phyloP scores from a whole-genome alignment of 1,140 invertebrate genomes.

The Nasonia longicornis region DNA sequence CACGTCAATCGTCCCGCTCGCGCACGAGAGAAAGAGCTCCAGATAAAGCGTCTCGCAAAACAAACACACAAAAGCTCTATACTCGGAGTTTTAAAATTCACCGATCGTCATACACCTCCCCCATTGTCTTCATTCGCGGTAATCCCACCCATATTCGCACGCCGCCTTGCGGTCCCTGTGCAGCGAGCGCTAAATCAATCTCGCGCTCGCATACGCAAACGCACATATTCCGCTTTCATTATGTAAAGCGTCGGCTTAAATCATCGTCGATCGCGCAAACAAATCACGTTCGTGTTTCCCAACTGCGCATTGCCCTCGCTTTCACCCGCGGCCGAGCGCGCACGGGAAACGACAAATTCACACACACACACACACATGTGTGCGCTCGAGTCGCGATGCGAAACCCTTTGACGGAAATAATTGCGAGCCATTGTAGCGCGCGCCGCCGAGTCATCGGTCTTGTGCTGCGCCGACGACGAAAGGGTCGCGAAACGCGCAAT shows the following conservation, averaged over 20 bases:
- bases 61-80: conserved; percentile 10
- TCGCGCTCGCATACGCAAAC: conserved; percentile 7
- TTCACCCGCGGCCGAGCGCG: conserved; percentile 13
- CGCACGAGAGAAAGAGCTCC: not conserved
- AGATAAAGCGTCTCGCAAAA: conserved; percentile 12
- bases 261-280: conserved; percentile 42
- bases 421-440: not conserved
- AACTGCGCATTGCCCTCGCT: conserved; percentile 28
- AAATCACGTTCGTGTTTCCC: conserved; percentile 41
- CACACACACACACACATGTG: not conserved
- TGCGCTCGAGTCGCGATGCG: not conserved
- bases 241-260: conserved; percentile 39
- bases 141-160: conserved; percentile 12
- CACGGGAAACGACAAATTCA: conserved; percentile 36
- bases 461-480: not conserved
- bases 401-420: conserved; percentile 20
- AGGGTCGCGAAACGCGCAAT: conserved; percentile 7
- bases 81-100: conserved; percentile 24
- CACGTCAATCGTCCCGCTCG: too few species aligned
- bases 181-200: conserved; percentile 38
- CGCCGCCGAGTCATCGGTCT: conserved; percentile 22
- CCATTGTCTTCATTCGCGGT: conserved; percentile 34
- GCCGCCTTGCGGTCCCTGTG: not conserved
- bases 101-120: not conserved
- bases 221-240: conserved; percentile 35